Conservation (phyloP, 2,888 invertebrate genomes). For the Tinea trinotella region DNA sequence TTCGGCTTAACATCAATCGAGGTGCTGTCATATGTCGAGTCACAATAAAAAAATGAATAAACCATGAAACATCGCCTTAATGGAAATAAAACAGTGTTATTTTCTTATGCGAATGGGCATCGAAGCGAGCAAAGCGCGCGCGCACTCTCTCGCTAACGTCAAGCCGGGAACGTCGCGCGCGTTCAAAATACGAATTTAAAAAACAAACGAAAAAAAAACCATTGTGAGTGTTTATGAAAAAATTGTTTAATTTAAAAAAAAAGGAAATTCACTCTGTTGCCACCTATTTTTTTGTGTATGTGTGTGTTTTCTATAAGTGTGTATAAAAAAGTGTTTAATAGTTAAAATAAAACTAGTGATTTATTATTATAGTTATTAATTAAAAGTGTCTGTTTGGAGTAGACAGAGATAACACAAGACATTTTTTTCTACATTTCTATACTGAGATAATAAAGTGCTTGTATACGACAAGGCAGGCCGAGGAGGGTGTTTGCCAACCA, state of each 20-base stretch:
- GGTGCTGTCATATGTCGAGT: no score
- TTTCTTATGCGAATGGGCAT: slow-evolving; percentile 28
- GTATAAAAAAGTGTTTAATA: slow-evolving; percentile 2
- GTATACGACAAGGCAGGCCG: no score
- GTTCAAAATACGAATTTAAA: slow-evolving; percentile 17
- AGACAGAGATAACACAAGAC: no score
- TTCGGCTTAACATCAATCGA: no score
- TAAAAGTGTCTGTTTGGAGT: no score
- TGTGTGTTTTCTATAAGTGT: not conserved
- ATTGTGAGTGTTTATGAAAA: not conserved
- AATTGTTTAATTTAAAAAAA: not conserved
- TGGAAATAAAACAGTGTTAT: slow-evolving; percentile 27
- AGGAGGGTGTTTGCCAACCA: no score
- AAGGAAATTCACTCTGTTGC: not conserved
- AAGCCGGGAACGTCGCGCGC: slow-evolving; percentile 29
- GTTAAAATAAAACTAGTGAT: no score
- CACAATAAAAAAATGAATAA: no score
- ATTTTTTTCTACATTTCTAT: no score
- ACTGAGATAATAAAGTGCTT: no score
- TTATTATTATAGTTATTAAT: no score
- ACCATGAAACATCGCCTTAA: slow-evolving; percentile 35
- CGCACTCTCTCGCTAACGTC: slow-evolving; percentile 40
- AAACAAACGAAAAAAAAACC: not conserved
- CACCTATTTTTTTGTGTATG: not conserved
- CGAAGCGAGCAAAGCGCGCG: slow-evolving; percentile 19